These are phyloP conservation scores for Hyalella azteca DNA, from an alignment of 2,888 invertebrate genomes.

Conservation along the genomic window DNA sequence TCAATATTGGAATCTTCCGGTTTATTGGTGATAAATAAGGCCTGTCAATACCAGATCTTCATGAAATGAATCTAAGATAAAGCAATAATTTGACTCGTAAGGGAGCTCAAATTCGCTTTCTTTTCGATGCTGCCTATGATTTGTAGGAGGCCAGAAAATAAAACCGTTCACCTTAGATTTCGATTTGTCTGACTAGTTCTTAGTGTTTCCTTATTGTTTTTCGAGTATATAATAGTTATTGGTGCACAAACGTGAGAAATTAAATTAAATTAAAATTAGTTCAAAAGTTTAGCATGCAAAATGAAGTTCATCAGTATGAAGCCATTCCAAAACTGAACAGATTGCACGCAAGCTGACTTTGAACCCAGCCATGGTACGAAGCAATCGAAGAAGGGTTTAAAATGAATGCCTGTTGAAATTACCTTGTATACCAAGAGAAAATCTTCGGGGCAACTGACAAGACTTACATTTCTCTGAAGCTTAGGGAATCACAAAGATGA, in stretches of 20 bases:
- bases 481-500: not conserved
- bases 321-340: constrained; percentile 34
- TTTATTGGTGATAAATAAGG: too few relatives aligned
- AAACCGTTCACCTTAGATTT: too few relatives aligned
- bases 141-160: too few relatives aligned
- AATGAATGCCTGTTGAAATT: not conserved
- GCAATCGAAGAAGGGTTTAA: constrained; percentile 1
- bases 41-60: too few relatives aligned
- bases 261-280: not conserved
- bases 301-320: constrained; percentile 29
- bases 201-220: constrained; percentile 29
- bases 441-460: constrained; percentile 16
- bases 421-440: constrained; percentile 16
- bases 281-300: constrained; percentile 26
- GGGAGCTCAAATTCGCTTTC: too few relatives aligned
- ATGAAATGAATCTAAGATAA: too few relatives aligned
- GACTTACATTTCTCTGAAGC: constrained; percentile 25
- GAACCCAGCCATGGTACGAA: constrained; percentile 35
- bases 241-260: constrained; percentile 38
- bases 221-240: not conserved
- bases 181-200: not conserved
- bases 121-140: too few relatives aligned
- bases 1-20: too few relatives aligned
- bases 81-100: too few relatives aligned
- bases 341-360: constrained; percentile 32